Evolutionary conservation across 2,113 vertebrate species (phyloP).

Genomic region (Tamias sibiricus): DNA sequence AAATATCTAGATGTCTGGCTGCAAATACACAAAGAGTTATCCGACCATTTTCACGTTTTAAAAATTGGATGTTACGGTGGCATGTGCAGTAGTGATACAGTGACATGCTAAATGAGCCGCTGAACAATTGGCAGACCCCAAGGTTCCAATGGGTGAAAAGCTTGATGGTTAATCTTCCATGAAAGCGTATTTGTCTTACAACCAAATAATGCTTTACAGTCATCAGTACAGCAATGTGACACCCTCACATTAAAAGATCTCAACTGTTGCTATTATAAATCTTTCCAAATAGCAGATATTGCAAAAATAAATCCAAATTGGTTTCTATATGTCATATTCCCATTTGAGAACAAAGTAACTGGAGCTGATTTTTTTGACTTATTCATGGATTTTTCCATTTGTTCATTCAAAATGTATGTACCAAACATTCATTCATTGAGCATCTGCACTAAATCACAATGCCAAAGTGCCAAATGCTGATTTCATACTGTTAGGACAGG

Average conservation of each 20-base stretch:
- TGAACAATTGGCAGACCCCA: neutral
- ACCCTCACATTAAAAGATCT: neutral
- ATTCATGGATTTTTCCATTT: neutral
- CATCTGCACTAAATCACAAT: neutral
- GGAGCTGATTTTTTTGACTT: neutral
- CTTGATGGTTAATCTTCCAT: neutral
- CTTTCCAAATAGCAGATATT: neutral
- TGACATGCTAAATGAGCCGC: neutral
- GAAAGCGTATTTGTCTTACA: neutral
- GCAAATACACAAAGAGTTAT: neutral
- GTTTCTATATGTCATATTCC: neutral
- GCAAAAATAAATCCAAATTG: neutral
- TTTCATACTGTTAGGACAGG: neutral
- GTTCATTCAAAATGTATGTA: neutral
- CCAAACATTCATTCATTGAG: neutral
- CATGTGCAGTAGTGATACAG: rapidly evolving
- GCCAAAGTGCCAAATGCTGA: neutral
- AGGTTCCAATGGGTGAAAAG: neutral
- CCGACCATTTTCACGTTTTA: neutral
- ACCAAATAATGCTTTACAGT: neutral
- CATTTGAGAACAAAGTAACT: neutral
- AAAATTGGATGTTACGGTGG: neutral
- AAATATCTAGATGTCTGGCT: neutral
- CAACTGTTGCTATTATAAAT: neutral
- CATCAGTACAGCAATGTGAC: neutral